phyloP scores from a whole-genome alignment of 1,140 invertebrate species.

The Drosophila persimilis region DNA sequence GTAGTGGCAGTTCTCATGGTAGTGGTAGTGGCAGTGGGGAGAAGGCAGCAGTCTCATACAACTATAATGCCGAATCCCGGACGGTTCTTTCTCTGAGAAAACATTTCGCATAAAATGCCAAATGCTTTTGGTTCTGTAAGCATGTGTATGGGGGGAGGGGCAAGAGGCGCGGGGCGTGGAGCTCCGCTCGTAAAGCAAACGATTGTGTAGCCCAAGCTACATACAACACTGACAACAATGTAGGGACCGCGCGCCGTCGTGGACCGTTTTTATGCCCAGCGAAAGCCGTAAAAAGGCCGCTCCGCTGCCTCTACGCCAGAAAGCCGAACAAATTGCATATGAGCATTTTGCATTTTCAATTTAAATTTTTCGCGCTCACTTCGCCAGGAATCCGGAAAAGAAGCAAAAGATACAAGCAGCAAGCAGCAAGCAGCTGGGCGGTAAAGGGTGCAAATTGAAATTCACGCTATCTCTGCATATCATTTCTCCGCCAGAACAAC shows the following conservation, averaged over 20 bases:
- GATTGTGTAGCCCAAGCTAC: conserved; percentile 36
- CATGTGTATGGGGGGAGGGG: conserved; percentile 21
- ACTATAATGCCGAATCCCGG: conserved; percentile 57
- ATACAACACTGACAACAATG: conserved; percentile 65
- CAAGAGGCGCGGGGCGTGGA: background rate
- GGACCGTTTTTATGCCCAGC: conserved; percentile 49
- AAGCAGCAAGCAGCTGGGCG: conserved; percentile 10
- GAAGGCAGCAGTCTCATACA: conserved; percentile 29
- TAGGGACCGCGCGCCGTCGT: conserved; percentile 32
- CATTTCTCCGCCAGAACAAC: conserved; percentile 17
- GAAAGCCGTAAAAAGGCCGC: conserved; percentile 55
- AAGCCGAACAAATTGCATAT: conserved; percentile 73
- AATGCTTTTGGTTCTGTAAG: conserved; percentile 58
- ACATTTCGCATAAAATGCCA: conserved; percentile 76
- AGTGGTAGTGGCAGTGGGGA: background rate
- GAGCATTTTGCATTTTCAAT: conserved; percentile 76
- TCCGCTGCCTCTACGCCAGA: conserved; percentile 7
- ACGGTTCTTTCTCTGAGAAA: conserved; percentile 52
- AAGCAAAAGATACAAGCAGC: conserved; percentile 11
- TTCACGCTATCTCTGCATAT: conserved; percentile 33
- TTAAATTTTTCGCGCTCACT: conserved; percentile 65
- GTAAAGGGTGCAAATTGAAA: conserved; percentile 19
- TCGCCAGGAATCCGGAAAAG: conserved; percentile 23
- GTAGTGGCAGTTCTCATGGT: background rate
- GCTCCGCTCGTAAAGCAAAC: conserved; percentile 68